phyloP scores from a whole-genome alignment of 2,797 vertebrate species.

The Spinus pinus region DNA sequence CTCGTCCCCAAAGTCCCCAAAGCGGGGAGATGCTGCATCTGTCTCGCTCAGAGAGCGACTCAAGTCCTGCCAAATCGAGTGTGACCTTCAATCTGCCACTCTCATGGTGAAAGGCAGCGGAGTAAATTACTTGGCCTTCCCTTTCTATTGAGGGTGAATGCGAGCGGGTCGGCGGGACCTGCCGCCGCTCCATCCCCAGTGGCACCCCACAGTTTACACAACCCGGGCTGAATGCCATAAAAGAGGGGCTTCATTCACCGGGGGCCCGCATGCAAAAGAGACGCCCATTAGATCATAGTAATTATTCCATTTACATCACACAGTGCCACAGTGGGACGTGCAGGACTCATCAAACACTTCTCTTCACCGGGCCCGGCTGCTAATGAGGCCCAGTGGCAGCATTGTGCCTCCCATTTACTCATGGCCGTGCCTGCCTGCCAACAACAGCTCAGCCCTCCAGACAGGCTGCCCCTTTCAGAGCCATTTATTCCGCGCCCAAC shows the following conservation, averaged over 20 bases:
- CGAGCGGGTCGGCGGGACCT: conserved; percentile 68
- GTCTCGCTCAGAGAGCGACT: conserved; percentile 59
- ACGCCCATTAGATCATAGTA: conserved; percentile 85
- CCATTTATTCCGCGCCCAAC: conserved; percentile 74
- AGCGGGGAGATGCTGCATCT: conserved; percentile 63
- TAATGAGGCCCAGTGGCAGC: conserved; percentile 81
- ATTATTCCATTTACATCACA: conserved; percentile 83
- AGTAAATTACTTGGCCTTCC: conserved; percentile 70
- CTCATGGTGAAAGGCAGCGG: conserved; percentile 69
- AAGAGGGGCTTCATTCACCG: conserved; percentile 77
- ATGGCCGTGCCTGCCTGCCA: conserved; percentile 75
- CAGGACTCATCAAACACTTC: conserved; percentile 82
- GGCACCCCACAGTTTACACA: conserved; percentile 79
- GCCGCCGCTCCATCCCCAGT: conserved; percentile 73
- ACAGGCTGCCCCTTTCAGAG: conserved; percentile 81
- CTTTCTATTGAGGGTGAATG: conserved; percentile 74
- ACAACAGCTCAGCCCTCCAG: conserved; percentile 75
- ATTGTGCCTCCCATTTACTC: conserved; percentile 81
- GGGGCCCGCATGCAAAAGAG: conserved; percentile 75
- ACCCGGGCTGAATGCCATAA: conserved; percentile 75
- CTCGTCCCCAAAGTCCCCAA: not conserved
- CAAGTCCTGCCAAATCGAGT: conserved; percentile 63
- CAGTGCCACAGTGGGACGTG: conserved; percentile 78
- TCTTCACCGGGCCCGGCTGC: conserved; percentile 66
- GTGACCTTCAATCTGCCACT: conserved; percentile 83